phyloP scores from a whole-genome alignment of 1,140 invertebrate species.

The Trigoniulus corallinus region DNA sequence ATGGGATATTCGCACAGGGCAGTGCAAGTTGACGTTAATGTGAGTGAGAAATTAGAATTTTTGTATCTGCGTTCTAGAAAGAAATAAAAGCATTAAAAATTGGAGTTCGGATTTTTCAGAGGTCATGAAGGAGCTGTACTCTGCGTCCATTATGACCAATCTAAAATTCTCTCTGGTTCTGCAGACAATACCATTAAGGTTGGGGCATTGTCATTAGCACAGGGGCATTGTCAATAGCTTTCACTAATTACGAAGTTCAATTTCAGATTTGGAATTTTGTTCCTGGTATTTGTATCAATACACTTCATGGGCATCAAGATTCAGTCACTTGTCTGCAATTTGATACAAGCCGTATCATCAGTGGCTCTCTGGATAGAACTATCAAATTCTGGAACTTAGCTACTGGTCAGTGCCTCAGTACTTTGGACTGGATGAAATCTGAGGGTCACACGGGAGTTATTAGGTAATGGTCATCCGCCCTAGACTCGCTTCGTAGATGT shows the following conservation, averaged over 20 bases:
- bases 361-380: slow-evolving; percentile 33
- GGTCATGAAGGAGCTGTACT: slow-evolving; percentile 34
- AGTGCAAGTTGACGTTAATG: slow-evolving; percentile 27
- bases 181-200: slow-evolving; percentile 37
- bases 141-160: slow-evolving; percentile 34
- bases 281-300: slow-evolving; percentile 25
- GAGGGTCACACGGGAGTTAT: slow-evolving; percentile 36
- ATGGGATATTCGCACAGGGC: slow-evolving; percentile 22
- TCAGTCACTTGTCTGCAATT: slow-evolving; percentile 34
- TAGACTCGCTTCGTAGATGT: slow-evolving; percentile 13
- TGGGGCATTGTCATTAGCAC: not conserved
- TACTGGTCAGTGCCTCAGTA: slow-evolving; percentile 30
- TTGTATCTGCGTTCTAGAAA: not conserved
- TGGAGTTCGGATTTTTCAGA: slow-evolving; percentile 15
- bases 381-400: slow-evolving; percentile 33
- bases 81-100: not conserved
- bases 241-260: not conserved
- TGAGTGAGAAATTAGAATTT: not conserved
- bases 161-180: slow-evolving; percentile 36
- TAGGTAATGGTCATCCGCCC: slow-evolving; percentile 14
- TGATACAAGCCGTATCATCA: slow-evolving; percentile 29
- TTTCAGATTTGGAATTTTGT: slow-evolving; percentile 28
- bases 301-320: slow-evolving; percentile 30
- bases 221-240: not conserved
- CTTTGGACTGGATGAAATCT: slow-evolving; percentile 36